Conservation (phyloP, 2,888 invertebrate species). For the Carterocephalus palaemon region DNA sequence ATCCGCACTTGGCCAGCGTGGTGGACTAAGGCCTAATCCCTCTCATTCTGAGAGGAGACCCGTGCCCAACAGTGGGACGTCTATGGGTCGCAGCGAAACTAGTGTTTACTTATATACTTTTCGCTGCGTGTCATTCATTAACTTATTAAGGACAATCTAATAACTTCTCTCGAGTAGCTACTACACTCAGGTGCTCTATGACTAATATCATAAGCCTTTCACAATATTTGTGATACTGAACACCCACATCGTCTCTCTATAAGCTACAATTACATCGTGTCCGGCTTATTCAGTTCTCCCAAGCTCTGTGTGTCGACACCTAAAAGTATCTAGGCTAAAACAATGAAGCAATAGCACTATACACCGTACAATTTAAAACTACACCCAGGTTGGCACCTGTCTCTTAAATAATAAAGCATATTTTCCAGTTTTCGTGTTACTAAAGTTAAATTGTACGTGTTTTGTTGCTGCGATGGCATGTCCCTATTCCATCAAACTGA, state of each 20-base stretch:
- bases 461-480: conserved; percentile 18
- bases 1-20: too few species aligned
- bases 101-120: not conserved
- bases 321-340: not conserved
- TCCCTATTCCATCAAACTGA: conserved; percentile 21
- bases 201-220: not conserved
- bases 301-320: not conserved
- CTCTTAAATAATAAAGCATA: conserved; percentile 28
- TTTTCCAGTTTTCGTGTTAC: conserved; percentile 24
- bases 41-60: too few species aligned
- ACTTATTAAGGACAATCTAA: too few species aligned
- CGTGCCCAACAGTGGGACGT: not conserved
- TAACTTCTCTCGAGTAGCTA: too few species aligned
- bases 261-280: conserved; percentile 3
- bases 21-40: too few species aligned
- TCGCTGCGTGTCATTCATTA: too few species aligned
- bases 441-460: conserved; percentile 24
- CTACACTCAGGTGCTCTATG: too few species aligned
- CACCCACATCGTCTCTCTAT: not conserved
- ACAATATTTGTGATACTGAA: not conserved
- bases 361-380: conserved; percentile 23
- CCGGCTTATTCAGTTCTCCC: not conserved
- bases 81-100: not conserved
- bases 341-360: conserved; percentile 23
- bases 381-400: conserved; percentile 23